Conservation (phyloP, 2,888 invertebrate genomes). For the Aphodius sticticus region DNA sequence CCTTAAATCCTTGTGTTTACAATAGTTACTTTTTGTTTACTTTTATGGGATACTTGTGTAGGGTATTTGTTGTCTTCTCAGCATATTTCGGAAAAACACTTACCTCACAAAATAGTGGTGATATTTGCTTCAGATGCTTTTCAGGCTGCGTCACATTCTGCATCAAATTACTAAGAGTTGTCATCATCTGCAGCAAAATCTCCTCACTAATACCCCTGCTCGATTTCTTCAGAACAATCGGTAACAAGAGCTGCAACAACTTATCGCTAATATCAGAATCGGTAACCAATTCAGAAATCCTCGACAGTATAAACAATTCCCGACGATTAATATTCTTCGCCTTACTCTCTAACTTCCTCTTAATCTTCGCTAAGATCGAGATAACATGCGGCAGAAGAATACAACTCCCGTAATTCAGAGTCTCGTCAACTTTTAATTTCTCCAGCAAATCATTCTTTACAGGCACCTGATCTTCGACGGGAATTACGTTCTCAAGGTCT, state of each 20-base stretch:
- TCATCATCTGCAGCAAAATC: conserved; percentile 73
- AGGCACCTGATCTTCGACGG: conserved; percentile 58
- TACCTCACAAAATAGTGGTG: conserved; percentile 77
- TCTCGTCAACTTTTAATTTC: conserved; percentile 54
- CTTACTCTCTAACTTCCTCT: conserved; percentile 69
- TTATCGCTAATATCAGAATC: conserved; percentile 73
- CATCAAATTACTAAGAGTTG: conserved; percentile 78
- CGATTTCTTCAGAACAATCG: conserved; percentile 74
- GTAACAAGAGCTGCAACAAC: conserved; percentile 74
- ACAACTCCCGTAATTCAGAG: conserved; percentile 75
- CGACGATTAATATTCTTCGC: conserved; percentile 70
- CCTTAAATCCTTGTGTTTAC: too few relatives aligned
- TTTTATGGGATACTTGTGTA: too few relatives aligned
- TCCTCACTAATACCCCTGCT: conserved; percentile 71
- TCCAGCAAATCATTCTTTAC: conserved; percentile 50
- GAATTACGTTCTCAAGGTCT: conserved; percentile 56
- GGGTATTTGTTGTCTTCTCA: too few relatives aligned
- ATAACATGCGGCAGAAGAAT: conserved; percentile 79
- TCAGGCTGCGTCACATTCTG: conserved; percentile 72
- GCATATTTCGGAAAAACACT: background rate
- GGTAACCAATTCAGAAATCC: conserved; percentile 78
- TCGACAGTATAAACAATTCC: conserved; percentile 77
- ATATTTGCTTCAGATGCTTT: conserved; percentile 72
- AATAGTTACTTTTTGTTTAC: too few relatives aligned
- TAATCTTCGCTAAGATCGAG: conserved; percentile 74